phyloP scores from a whole-genome alignment of 2,888 invertebrate species.

The Latrodectus elegans region DNA sequence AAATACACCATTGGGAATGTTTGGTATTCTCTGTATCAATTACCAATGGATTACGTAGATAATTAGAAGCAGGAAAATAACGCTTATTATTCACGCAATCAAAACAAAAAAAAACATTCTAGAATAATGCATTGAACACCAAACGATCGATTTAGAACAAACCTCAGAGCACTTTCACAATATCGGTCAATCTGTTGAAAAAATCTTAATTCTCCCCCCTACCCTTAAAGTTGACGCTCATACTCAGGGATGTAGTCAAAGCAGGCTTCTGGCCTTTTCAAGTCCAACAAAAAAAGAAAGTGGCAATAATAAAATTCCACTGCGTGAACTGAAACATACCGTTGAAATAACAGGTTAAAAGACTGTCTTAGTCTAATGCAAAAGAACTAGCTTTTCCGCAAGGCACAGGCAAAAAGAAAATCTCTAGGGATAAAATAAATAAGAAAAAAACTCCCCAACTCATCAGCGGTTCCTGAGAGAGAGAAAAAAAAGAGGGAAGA shows the following conservation, averaged over 20 bases:
- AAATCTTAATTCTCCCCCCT: neutral
- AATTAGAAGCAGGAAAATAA: too few relatives aligned
- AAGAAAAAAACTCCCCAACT: neutral
- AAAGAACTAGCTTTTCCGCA: conserved; percentile 27
- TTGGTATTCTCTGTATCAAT: too few relatives aligned
- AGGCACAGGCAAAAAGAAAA: conserved; percentile 13
- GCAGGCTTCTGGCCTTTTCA: neutral
- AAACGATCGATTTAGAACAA: neutral
- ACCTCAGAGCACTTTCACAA: neutral
- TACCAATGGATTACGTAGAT: too few relatives aligned
- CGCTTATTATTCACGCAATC: too few relatives aligned
- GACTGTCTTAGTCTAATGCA: neutral
- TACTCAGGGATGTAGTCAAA: too few relatives aligned
- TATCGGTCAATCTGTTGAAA: neutral
- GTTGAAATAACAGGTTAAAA: conserved; percentile 15
- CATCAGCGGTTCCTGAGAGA: neutral
- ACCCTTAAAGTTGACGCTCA: too few relatives aligned
- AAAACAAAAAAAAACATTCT: too few relatives aligned
- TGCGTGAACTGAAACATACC: conserved; percentile 4
- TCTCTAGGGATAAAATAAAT: conserved; percentile 5
- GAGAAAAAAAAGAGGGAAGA: conserved; percentile 16
- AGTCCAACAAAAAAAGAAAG: neutral
- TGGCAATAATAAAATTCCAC: neutral
- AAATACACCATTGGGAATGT: too few relatives aligned
- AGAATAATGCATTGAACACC: too few relatives aligned